Percentiles rank a stretch among this genome's conserved stretches.
Conservation (phyloP, 2,797 vertebrate species). For the Naso thynnoides region DNA sequence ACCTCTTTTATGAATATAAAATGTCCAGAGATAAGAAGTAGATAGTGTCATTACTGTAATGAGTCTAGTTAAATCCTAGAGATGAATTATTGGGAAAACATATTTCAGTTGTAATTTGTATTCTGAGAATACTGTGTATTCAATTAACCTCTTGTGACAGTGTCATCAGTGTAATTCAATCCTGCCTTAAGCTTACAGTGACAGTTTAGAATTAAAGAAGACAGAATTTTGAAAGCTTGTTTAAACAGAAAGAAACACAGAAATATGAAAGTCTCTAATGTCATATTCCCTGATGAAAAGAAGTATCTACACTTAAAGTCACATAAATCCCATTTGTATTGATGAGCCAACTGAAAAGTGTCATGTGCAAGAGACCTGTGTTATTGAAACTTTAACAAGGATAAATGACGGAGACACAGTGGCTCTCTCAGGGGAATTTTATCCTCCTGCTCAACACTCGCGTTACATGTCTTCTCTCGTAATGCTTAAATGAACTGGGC, state of each 20-base stretch:
- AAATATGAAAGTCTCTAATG: slow-evolving; percentile 34
- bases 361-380: slow-evolving; percentile 57
- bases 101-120: slow-evolving; percentile 48
- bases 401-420: slow-evolving; percentile 70
- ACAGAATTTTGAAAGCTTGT: slow-evolving; percentile 21
- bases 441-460: slow-evolving; percentile 39
- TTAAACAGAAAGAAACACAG: slow-evolving; percentile 41
- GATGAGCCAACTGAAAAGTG: slow-evolving; percentile 64
- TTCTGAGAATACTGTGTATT: slow-evolving; percentile 32
- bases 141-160: slow-evolving; percentile 71
- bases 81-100: slow-evolving; percentile 39
- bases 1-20: slow-evolving; percentile 51
- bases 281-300: slow-evolving; percentile 48
- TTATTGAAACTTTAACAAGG: slow-evolving; percentile 79
- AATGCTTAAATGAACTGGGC: slow-evolving; percentile 65
- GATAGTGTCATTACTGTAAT: slow-evolving; percentile 68
- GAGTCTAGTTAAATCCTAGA: slow-evolving; percentile 51
- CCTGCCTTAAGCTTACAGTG: slow-evolving; percentile 25
- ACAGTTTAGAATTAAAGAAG: slow-evolving; percentile 32
- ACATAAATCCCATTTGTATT: slow-evolving; percentile 69
- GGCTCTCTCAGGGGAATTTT: slow-evolving; percentile 54
- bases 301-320: slow-evolving; percentile 39
- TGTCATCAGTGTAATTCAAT: slow-evolving; percentile 25
- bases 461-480: slow-evolving; percentile 64
- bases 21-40: slow-evolving; percentile 45